Base-by-base conservation (phyloP, 2,888 invertebrate species). In the Amorpha juglandis region DNA sequence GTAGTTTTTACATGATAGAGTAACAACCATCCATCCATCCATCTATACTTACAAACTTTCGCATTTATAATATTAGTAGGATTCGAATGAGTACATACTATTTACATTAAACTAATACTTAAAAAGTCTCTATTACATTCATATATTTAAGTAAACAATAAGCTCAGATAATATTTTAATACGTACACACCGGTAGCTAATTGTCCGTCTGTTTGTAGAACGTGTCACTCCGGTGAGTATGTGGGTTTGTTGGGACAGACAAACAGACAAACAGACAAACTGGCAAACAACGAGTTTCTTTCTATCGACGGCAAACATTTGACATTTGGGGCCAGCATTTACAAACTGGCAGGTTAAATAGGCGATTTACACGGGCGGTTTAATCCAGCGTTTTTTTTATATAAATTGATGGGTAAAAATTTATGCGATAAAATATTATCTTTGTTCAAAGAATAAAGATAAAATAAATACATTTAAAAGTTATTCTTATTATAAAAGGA, bases 231-330 rank as follows among this genome's bases (percentile, higher is more conserved):
- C 45, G 51, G 50, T 67, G 58, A 63, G 62, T 63, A 68, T 69
- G 68, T 65, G 74, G 74, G 74, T 74, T 72, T 70, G 70, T 74
- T 21, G 35, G 45, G 19, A 50, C 50, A 50, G 19, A 50, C 62
- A 70, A 69, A 74, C 75, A 72, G 75, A 79, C 75, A 76, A 45
- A 68, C 72, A 69, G 75, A 79, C 75, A 76, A 45, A 68, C 72
- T 69, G 69, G 77, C 79, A 81, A 80, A 81, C 77, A 80, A 72
- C 73, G 73, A 73, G 77, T 79, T 70, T 80, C 79, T 78, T 78
- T 80, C 76, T 71, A 83, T 82, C 77, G 79, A 78, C 69, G 68
- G 75, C 74, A 82, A 84, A 85, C 80, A 84, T 82, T 79, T 76
- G 79, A 78, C 74, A 69, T 70, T 71, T 70, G 70, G 70, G 69